Evolutionary conservation across 2,797 vertebrate species (phyloP).

Genomic region (Sciurus carolinensis): DNA sequence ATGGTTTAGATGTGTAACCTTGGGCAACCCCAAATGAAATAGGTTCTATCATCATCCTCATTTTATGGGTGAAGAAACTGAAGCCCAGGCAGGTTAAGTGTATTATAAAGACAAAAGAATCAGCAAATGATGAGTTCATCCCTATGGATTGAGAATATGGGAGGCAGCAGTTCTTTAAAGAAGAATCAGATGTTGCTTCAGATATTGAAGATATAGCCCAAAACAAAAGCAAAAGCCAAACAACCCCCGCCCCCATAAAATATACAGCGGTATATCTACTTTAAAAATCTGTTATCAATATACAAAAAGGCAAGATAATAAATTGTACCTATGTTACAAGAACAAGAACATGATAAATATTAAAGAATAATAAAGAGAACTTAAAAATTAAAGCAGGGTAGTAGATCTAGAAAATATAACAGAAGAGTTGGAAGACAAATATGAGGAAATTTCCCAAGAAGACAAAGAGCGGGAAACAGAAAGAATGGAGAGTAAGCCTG

Average conservation of each 20-base stretch:
- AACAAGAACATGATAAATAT: background rate
- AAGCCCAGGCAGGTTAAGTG: background rate
- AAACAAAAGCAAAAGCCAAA: background rate
- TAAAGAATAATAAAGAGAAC: background rate
- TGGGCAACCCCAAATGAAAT: background rate
- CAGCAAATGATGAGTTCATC: background rate
- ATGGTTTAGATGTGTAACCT: background rate
- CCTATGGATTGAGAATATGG: background rate
- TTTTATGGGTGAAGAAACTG: constrained; percentile 22
- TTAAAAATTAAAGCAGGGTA: constrained; percentile 14
- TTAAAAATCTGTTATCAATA: background rate
- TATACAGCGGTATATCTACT: background rate
- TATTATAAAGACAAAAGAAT: constrained; percentile 49
- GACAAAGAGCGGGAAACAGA: background rate
- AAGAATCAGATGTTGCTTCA: background rate
- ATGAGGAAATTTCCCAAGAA: background rate
- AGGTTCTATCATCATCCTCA: background rate
- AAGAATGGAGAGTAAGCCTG: background rate
- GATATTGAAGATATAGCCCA: background rate
- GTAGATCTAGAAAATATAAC: background rate
- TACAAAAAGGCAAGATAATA: constrained; percentile 8
- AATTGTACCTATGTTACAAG: background rate
- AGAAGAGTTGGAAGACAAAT: constrained; percentile 5
- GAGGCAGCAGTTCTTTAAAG: background rate
- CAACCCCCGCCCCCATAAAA: background rate